Conservation (phyloP, 2,888 invertebrate genomes). For the Frankliniella fusca region DNA sequence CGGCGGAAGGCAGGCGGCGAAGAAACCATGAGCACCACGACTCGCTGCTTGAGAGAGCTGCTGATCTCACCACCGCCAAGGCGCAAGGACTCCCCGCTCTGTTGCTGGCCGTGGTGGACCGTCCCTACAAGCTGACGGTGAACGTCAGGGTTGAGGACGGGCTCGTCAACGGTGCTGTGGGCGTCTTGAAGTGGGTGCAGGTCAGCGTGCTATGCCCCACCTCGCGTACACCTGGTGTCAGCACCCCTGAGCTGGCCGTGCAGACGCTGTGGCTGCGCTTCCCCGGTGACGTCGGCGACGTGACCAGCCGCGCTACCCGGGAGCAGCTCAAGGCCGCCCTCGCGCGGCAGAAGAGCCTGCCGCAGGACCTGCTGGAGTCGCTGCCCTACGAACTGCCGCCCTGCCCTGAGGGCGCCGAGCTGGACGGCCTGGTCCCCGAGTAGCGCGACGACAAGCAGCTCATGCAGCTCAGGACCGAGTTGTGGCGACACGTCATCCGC, state of each 20-base stretch:
- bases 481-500: not conserved
- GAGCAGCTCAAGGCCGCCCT: not conserved
- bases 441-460: not conserved
- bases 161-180: not conserved
- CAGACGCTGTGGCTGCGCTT: not conserved
- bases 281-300: not conserved
- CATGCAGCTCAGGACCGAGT: not conserved
- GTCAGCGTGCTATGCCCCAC: not conserved
- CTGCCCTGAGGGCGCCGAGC: not conserved
- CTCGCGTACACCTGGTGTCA: not conserved
- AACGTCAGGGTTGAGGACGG: not conserved
- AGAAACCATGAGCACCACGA: too few species aligned
- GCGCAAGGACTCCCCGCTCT: not conserved
- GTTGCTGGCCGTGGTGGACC: not conserved
- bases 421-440: not conserved
- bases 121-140: not conserved
- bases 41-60: too few species aligned
- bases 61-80: not conserved
- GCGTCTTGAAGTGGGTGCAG: not conserved
- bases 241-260: not conserved
- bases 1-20: too few species aligned
- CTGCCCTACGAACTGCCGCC: slow-evolving; percentile 4
- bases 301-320: not conserved
- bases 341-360: not conserved
- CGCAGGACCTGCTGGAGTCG: not conserved